Conservation (phyloP, 2,113 vertebrate species). For the Desmodus rotundus region DNA sequence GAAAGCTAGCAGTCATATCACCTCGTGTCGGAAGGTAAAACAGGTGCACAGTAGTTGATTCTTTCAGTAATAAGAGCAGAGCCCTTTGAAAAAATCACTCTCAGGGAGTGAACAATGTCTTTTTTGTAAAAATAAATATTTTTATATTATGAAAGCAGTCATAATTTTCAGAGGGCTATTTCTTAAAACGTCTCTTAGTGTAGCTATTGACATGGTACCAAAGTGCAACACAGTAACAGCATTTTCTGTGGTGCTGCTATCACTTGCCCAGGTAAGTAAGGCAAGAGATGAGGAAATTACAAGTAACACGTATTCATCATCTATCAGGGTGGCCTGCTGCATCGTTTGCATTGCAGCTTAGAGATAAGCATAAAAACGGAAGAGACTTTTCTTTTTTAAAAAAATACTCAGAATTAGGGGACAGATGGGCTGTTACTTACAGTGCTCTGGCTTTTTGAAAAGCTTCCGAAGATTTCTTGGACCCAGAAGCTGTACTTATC, state of each 20-base stretch:
- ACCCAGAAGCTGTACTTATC: slow-evolving; percentile 24
- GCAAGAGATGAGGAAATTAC: not conserved
- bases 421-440: slow-evolving; percentile 53
- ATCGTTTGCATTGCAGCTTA: slow-evolving; percentile 16
- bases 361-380: not conserved
- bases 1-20: not conserved
- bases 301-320: not conserved
- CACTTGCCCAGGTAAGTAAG: not conserved
- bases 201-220: not conserved
- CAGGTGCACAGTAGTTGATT: not conserved
- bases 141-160: not conserved
- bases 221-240: not conserved
- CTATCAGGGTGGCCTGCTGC: not conserved
- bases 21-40: not conserved
- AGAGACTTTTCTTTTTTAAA: slow-evolving; percentile 1
- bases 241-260: not conserved
- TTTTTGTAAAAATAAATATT: not conserved
- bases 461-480: slow-evolving; percentile 60
- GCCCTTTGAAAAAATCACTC: not conserved
- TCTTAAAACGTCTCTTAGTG: not conserved
- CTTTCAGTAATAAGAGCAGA: not conserved
- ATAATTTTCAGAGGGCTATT: not conserved
- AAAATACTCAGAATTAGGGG: slow-evolving; percentile 26
- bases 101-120: not conserved
- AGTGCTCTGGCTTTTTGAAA: slow-evolving; percentile 49